Evolutionary conservation across 1,140 invertebrate species (phyloP), one percentile per base, ranked within the genome.

Genomic region (Drosophila tsacasi): DNA sequence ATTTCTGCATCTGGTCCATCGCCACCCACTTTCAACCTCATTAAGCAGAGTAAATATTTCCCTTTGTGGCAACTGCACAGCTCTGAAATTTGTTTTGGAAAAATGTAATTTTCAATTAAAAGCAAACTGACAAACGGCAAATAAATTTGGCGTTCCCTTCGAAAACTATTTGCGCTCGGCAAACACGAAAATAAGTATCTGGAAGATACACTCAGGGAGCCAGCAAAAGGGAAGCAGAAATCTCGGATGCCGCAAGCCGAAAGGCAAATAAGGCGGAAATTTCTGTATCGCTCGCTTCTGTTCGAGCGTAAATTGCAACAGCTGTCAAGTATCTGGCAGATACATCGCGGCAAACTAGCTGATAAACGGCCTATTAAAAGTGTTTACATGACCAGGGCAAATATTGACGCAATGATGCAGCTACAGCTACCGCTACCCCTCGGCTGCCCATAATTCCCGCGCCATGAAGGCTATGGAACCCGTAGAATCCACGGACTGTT

Each of bases 231-330:
- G 54, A 25, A 54, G 32, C 25, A 63, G 39, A 57, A 78, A 63
- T 68, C 75, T 77, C 60, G 52, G 68, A 79, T 69, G 79, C 82
- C 83, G 65, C 61, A 76, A 75, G 69, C 42, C 27, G 58, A 76
- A 76, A 76, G 27, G 52, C 76, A 83, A 76, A 83, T 78, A 82
- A 60, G 39, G 44, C 54, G 62, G 12, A 72, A 62, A 76, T 76
- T 79, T 47, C 50, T 65, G 77, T 74, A 74, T 67, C 76, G 66
- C 50, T 63, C 52, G 69, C n/a, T 19, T 19, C 50, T n/a, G 78
- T 84, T 90, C 84, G 81, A 90, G 85, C 89, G 87, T 79, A 84
- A 83, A 90, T 90, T 86, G 78, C 83, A 91, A 83, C 87, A 91
- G 80, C 87, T 91, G 87, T 87, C 83, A 81, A 86, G 83, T 77